Evolutionary conservation across 2,113 vertebrate genomes (phyloP).

Genomic region (Tiliqua scincoides): DNA sequence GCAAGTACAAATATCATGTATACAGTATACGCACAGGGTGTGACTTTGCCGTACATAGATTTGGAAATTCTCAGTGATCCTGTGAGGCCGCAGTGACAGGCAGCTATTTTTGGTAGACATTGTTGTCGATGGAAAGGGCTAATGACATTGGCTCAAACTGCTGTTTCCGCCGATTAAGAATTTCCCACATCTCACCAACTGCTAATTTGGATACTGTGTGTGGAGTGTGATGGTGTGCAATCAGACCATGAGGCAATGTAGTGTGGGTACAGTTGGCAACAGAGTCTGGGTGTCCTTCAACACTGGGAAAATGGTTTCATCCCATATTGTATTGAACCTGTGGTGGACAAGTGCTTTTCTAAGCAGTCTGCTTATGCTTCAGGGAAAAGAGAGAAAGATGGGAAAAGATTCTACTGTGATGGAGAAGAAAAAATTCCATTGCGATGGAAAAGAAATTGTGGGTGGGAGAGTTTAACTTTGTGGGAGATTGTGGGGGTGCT

Average conservation of each 20-base stretch:
- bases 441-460: neutral
- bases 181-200: neutral
- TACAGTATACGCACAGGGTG: neutral
- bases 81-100: neutral
- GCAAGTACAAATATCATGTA: neutral
- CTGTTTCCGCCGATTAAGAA: slow-evolving; percentile 6
- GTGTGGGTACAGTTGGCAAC: accelerated
- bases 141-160: neutral
- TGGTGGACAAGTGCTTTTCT: neutral
- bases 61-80: neutral
- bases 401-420: too few species aligned
- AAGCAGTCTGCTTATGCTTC: neutral
- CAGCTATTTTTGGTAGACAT: neutral
- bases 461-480: neutral
- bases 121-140: neutral
- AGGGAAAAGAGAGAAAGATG: neutral
- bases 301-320: neutral
- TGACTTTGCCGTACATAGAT: neutral
- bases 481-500: neutral
- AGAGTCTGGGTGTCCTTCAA: neutral
- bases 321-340: neutral
- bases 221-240: neutral
- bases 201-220: neutral
- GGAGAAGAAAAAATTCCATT: too few species aligned
- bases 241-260: neutral